Evolutionary conservation across 2,888 invertebrate species (phyloP), one percentile per base, ranked within the genome.

Genomic region (Pyrocoelia pectoralis): DNA sequence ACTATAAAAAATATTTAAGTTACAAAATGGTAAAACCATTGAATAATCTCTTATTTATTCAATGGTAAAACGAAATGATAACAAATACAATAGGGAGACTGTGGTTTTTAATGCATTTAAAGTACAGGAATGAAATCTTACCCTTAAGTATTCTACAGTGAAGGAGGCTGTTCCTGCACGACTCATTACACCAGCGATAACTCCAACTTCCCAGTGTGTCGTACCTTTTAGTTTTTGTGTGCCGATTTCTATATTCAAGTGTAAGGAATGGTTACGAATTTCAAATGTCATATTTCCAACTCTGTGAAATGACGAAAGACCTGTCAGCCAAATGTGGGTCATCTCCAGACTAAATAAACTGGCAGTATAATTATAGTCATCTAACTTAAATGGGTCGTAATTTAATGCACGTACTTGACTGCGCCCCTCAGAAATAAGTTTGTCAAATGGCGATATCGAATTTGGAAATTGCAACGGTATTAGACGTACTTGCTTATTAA

Each of bases 391-490:
- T 0, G 95, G 95, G 80, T 95, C 95, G 73, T 87, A 87, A 1
- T 89, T 84, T 80, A 85, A 84, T 9, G 80, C 80, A 40, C 84
- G 81, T 0, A 95, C 89, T 74, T 88, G 86, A 70, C 88, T 89
- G 8, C 94, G 84, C 0, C 87, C 86, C 74, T 92, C 90, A 0
- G 91, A 88, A 40, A 95, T 86, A 1, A 91, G 88, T 86, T 93
- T 91, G 76, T 95, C 95, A 61, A 94, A 83, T 0, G 94, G 94
- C 10, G 93, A 90, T 71, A 94, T 91, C 0, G 94, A 94, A 77
- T 94, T 94, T 0, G 94, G 93, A 73, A 94, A 90, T 60, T 87
- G 88, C 73, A 91, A 88, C 10, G 91, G 87, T 10, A 92, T 76
- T 71, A 89, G 87, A 13, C 87, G 86, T 18, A 94, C 85, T 76